A percentile compares a stretch with the other conserved stretches of the same genome.
These are phyloP conservation scores for Galaxias olidus DNA, from an alignment of 2,797 vertebrate genomes.

Conservation along the genomic window DNA sequence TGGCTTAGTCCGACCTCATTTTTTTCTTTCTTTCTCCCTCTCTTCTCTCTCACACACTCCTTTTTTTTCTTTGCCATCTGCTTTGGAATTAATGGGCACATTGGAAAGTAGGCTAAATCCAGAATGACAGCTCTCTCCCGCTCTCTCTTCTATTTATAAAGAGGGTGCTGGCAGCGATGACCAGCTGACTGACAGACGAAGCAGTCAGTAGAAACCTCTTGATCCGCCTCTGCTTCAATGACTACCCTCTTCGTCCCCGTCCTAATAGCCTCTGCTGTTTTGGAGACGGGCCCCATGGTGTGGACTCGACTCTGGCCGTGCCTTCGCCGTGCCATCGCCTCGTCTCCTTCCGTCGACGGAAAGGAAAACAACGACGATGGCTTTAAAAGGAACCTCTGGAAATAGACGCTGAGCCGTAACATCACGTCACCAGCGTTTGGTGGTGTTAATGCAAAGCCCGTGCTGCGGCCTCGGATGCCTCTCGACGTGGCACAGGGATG, in stretches of 20 bases:
- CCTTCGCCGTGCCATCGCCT: too few species aligned
- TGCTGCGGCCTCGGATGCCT: too few species aligned
- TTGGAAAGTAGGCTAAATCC: conserved; percentile 79
- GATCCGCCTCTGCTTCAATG: background rate
- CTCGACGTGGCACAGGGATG: too few species aligned
- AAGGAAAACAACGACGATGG: too few species aligned
- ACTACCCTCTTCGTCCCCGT: background rate
- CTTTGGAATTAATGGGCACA: conserved; percentile 77
- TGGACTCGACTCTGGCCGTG: too few species aligned
- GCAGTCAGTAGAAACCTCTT: background rate
- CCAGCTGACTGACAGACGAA: conserved; percentile 1
- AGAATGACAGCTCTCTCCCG: conserved; percentile 65
- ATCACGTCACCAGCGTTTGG: too few species aligned
- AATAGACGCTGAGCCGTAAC: too few species aligned
- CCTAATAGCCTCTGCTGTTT: too few species aligned
- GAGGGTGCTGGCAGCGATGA: conserved; percentile 54
- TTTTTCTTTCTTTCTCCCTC: background rate
- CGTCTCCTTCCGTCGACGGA: too few species aligned
- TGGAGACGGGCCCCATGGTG: too few species aligned
- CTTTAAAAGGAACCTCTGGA: too few species aligned
- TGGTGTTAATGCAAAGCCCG: too few species aligned
- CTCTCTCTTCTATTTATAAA: conserved; percentile 53
- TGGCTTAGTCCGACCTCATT: conserved; percentile 1
- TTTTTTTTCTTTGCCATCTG: conserved; percentile 61
- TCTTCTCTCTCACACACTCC: background rate